Base-by-base conservation (phyloP, 2,113 vertebrate genomes). In the Rana temporaria region DNA sequence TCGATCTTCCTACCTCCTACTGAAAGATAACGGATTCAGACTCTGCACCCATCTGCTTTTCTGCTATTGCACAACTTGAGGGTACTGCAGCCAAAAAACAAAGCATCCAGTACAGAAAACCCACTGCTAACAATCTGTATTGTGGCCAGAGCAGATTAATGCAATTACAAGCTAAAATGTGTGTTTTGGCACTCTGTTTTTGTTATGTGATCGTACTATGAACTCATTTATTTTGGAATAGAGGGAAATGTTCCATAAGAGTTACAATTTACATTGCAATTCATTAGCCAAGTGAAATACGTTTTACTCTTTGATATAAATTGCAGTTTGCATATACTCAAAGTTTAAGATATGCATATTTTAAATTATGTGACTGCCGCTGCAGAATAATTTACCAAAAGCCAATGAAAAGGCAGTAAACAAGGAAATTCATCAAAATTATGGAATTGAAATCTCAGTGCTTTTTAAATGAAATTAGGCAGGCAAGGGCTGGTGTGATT, bases 141-240 rank as follows among this genome's bases (percentile, higher is more conserved):
- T 62, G n/a, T 57, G 70, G 79, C 79, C 69, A 82, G 70, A 72
- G 55, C 48, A 65, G 79, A 82, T 82, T 82, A 82, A 82, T 74
- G 79, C 79, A 74, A 82, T 82, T 82, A 82, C 70, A 82, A 66
- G 62, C 70, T 74, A 82, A 82, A 82, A 74, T 82, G 70, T 81
- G 79, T 82, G 48, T 74, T 82, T 82, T 82, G 79, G 79, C 79
- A 55, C 53, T 82, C 60, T 30, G 5, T 38, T 53, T 74, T 65
- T 73, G 69, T 62, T 64, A 74, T 73, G 79, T 82, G 60, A 82
- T 82, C 52, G 4, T 71, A 72, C 57, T 32, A 59, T 81, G 79
- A 57, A 64, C 79, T 80, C 32, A 72, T 64, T 74, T 74, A 74
- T 82, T 56, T 81, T 82, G 60, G 79, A 57, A 74, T 32, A n/a